These are phyloP conservation scores for Boulengeromyrus knoepffleri DNA, from an alignment of 2,113 vertebrate species.

Conservation along the genomic window DNA sequence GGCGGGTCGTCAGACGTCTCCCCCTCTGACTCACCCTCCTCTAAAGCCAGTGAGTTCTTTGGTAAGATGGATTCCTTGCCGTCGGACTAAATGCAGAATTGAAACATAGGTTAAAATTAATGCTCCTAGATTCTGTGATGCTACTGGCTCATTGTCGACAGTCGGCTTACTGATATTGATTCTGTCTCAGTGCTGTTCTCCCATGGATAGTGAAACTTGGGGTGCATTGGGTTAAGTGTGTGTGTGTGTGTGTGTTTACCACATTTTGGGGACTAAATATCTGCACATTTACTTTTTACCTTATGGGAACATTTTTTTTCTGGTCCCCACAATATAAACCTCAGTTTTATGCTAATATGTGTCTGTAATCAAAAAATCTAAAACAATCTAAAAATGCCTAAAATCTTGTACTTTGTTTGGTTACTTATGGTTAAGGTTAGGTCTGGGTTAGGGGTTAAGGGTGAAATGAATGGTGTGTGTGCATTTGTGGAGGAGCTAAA, in stretches of 20 bases:
- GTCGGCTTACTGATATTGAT: not conserved
- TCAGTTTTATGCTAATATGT: not conserved
- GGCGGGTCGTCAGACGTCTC: conserved; percentile 89
- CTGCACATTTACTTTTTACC: not conserved
- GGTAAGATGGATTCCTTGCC: not conserved
- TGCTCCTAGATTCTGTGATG: not conserved
- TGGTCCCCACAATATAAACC: not conserved
- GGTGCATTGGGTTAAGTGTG: not conserved
- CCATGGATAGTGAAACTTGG: not conserved
- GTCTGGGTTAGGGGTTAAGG: not conserved
- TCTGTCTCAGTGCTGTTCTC: not conserved
- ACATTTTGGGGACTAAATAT: not conserved
- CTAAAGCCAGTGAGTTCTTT: conserved; percentile 81
- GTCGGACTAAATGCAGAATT: not conserved
- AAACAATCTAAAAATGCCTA: not conserved
- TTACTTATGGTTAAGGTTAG: not conserved
- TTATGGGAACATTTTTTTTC: not conserved
- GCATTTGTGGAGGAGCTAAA: not conserved
- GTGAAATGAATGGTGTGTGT: not conserved
- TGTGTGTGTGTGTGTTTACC: not conserved
- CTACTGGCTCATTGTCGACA: not conserved
- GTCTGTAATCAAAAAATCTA: not conserved
- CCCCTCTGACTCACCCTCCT: conserved; percentile 86
- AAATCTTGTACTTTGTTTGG: not conserved
- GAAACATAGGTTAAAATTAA: not conserved